Conservation (phyloP, 2,888 invertebrate species). For the Ectobius pallidus region DNA sequence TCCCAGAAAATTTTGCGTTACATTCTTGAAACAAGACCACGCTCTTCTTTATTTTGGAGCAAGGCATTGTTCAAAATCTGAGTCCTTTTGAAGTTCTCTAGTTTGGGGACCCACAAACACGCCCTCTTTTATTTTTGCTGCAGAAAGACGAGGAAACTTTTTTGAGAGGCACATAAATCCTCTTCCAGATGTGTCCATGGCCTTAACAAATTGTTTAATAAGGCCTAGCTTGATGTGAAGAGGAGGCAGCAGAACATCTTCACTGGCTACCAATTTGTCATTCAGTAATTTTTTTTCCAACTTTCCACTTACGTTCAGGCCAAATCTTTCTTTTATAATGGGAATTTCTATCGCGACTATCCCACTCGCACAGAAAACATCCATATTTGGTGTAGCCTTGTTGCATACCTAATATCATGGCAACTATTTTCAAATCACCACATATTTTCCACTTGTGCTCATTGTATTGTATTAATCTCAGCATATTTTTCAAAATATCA, state of each 20-base stretch:
- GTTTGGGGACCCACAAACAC: slow-evolving; percentile 4
- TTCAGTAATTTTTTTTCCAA: background rate
- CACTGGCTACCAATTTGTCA: background rate
- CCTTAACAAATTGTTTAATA: slow-evolving; percentile 26
- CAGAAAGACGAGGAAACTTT: background rate
- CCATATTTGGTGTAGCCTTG: too few species aligned
- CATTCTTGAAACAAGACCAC: background rate
- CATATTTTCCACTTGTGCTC: background rate
- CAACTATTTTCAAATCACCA: too few species aligned
- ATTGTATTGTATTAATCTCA: background rate
- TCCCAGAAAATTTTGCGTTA: background rate
- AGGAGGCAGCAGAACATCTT: background rate
- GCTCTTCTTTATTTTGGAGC: background rate
- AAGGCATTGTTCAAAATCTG: slow-evolving; percentile 2
- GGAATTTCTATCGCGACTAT: background rate
- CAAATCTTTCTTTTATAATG: slow-evolving; percentile 2
- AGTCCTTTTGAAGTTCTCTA: background rate
- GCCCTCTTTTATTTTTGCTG: slow-evolving; percentile 5
- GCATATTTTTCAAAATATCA: background rate
- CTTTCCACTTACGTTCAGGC: background rate
- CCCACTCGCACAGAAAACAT: background rate
- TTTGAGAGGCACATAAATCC: background rate
- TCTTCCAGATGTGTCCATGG: background rate
- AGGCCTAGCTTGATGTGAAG: background rate
- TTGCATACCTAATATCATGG: too few species aligned